Conservation (phyloP, 2,888 invertebrate genomes). For the Andrena camellia region DNA sequence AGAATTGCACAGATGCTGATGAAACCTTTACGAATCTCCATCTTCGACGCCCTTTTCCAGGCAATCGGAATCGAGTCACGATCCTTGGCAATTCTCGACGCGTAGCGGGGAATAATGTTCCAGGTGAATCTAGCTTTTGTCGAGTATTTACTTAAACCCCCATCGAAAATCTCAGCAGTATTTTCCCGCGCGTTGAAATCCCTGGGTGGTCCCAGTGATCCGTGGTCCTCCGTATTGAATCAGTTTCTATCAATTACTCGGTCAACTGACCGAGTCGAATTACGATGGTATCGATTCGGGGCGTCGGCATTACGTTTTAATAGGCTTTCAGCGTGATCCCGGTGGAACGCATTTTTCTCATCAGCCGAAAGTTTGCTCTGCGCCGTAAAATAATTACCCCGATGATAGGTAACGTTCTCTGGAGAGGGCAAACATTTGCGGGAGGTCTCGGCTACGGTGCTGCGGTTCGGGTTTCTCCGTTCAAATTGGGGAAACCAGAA, state of each 20-base stretch:
- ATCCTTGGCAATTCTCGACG: neutral
- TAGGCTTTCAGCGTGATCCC: neutral
- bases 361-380: neutral
- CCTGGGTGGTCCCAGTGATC: constrained; percentile 49
- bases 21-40: neutral
- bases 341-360: neutral
- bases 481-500: constrained; percentile 7
- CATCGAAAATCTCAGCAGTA: constrained; percentile 55
- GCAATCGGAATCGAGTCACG: neutral
- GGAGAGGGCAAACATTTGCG: constrained; percentile 23
- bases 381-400: constrained; percentile 36
- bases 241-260: constrained; percentile 31
- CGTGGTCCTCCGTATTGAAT: constrained; percentile 16
- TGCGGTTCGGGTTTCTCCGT: neutral
- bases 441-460: neutral
- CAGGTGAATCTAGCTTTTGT: constrained; percentile 11
- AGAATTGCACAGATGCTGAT: neutral
- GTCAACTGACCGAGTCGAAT: constrained; percentile 3
- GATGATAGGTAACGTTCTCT: neutral
- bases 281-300: neutral
- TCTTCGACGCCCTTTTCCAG: neutral
- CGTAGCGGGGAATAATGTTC: neutral
- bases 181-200: constrained; percentile 72
- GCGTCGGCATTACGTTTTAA: constrained; percentile 17
- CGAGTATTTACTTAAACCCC: constrained; percentile 16